These are phyloP conservation scores for Euzetes globulus DNA, from an alignment of 2,888 invertebrate genomes.

Conservation along the genomic window DNA sequence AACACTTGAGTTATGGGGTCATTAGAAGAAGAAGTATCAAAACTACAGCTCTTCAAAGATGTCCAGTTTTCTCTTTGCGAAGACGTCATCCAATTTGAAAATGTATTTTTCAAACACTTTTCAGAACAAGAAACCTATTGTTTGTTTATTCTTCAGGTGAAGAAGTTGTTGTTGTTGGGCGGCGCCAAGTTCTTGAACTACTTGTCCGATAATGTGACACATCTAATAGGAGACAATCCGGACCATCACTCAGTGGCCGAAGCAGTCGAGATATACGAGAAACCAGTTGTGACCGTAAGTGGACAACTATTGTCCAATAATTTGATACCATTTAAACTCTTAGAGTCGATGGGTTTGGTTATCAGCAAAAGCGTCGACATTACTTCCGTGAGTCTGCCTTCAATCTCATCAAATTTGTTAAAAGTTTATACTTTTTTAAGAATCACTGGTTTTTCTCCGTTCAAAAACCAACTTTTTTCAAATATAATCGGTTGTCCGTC, in stretches of 20 bases:
- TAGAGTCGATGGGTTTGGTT: conserved; percentile 63
- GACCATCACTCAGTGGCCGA: conserved; percentile 78
- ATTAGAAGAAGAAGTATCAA: not conserved
- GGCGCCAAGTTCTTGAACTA: conserved; percentile 81
- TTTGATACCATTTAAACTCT: conserved; percentile 39
- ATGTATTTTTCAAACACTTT: conserved; percentile 34
- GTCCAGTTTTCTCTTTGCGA: conserved; percentile 41
- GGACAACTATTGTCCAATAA: not conserved
- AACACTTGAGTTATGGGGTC: not conserved
- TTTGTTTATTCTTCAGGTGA: conserved; percentile 36
- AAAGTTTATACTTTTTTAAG: conserved; percentile 50
- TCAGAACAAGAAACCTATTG: not conserved
- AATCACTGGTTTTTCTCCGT: conserved; percentile 66
- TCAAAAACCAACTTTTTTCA: conserved; percentile 60
- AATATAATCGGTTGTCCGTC: conserved; percentile 67
- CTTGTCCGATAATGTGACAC: conserved; percentile 83
- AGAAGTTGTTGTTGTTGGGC: conserved; percentile 39
- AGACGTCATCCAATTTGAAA: conserved; percentile 39
- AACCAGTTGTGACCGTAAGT: conserved; percentile 68
- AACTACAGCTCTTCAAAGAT: conserved; percentile 40
- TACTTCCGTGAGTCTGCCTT: conserved; percentile 53
- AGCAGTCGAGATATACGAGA: conserved; percentile 85
- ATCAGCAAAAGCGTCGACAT: conserved; percentile 55
- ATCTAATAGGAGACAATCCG: conserved; percentile 79
- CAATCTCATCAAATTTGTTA: not conserved